Conservation (phyloP, 2,113 vertebrate genomes). For the Solenodon paradoxus region DNA sequence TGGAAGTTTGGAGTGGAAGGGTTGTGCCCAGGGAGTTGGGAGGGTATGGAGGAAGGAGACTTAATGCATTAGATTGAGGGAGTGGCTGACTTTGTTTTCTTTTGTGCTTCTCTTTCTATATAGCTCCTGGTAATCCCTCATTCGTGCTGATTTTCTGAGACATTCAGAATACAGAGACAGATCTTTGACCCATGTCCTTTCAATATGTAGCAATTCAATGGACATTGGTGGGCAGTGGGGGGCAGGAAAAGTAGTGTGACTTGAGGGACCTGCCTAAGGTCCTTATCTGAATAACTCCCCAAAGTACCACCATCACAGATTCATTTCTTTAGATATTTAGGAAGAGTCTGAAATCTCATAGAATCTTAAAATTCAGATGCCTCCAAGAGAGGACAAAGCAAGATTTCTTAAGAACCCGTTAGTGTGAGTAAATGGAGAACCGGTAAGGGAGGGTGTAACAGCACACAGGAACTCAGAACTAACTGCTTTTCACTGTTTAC, state of each 20-base stretch:
- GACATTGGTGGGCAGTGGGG: neutral
- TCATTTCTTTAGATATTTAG: neutral
- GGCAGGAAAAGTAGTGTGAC: neutral
- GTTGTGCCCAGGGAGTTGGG: neutral
- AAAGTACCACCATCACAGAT: neutral
- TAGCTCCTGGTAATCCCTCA: neutral
- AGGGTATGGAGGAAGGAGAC: neutral
- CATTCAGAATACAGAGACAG: neutral
- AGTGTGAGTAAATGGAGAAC: neutral
- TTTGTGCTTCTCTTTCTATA: neutral
- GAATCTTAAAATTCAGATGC: neutral
- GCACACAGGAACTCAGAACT: neutral
- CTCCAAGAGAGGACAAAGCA: neutral
- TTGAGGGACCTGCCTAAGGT: neutral
- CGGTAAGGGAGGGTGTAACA: neutral
- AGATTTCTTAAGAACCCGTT: neutral
- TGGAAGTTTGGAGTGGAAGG: neutral
- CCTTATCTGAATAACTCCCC: neutral
- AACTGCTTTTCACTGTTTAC: neutral
- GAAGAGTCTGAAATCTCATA: neutral
- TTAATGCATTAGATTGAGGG: neutral
- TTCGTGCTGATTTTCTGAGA: slow-evolving; percentile 4
- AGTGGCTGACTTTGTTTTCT: neutral
- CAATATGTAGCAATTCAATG: neutral
- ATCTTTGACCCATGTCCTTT: neutral